These are phyloP conservation scores for Hypanus sabinus DNA, from an alignment of 2,113 vertebrate species.

Conservation along the genomic window DNA sequence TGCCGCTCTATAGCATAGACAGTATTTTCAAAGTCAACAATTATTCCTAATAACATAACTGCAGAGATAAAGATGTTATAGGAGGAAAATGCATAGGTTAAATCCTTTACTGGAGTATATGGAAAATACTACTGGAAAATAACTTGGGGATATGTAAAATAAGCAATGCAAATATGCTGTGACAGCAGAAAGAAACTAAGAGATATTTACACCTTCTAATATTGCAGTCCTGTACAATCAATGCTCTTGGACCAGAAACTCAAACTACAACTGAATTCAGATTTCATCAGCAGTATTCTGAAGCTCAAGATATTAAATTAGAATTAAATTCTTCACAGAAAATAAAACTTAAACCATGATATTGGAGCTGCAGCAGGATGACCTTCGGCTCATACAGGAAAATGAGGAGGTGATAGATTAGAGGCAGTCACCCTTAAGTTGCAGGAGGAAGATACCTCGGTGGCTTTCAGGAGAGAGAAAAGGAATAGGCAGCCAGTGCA, in stretches of 20 bases:
- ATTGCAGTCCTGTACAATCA: neutral
- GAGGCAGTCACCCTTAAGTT: too few species aligned
- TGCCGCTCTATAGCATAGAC: conserved; percentile 65
- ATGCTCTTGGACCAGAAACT: neutral
- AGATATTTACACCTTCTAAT: neutral
- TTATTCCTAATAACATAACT: neutral
- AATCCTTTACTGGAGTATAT: neutral
- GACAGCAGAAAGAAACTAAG: neutral
- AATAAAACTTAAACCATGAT: neutral
- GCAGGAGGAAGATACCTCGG: too few species aligned
- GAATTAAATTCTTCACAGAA: neutral
- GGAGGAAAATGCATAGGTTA: neutral
- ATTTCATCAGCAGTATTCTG: neutral
- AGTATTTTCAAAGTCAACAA: neutral
- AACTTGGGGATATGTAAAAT: neutral
- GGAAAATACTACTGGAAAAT: neutral
- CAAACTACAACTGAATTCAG: neutral
- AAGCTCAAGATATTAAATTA: neutral
- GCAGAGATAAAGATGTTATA: too few species aligned
- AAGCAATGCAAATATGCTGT: neutral
- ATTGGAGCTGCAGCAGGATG: neutral
- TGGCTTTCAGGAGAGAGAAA: too few species aligned
- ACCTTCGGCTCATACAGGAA: too few species aligned
- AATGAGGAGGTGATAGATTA: too few species aligned
- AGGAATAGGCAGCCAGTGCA: too few species aligned